phyloP scores from a whole-genome alignment of 2,113 vertebrate genomes.

The Colinus virginianus region DNA sequence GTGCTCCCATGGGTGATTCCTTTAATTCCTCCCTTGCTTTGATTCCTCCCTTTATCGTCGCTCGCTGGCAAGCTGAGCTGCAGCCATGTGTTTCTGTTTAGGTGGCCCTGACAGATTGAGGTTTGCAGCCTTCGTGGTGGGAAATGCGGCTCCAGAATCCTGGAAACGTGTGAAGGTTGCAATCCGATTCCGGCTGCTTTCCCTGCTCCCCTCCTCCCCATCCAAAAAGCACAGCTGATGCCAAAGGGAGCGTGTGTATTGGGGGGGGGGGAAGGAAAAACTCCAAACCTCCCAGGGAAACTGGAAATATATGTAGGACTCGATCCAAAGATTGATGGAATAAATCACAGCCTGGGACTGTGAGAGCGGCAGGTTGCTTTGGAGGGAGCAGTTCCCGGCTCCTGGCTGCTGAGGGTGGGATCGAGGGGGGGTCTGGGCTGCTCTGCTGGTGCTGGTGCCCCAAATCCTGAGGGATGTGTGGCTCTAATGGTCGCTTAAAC shows the following conservation, averaged over 20 bases:
- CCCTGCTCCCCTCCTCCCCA: not conserved
- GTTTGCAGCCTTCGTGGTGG: constrained; percentile 33
- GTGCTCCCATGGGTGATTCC: not conserved
- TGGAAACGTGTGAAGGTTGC: not conserved
- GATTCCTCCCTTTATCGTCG: not conserved
- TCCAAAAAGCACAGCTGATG: constrained; percentile 16
- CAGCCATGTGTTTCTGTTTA: constrained; percentile 36
- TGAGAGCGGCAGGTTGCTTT: not conserved
- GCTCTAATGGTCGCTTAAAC: accelerated
- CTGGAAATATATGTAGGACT: constrained; percentile 9
- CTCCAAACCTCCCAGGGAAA: not conserved
- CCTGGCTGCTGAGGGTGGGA: not conserved
- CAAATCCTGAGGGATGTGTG: accelerated
- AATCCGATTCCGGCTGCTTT: not conserved
- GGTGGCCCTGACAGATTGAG: constrained; percentile 16
- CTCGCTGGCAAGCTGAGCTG: not conserved
- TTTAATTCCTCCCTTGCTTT: not conserved
- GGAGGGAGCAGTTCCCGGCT: not conserved
- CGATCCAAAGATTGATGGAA: not conserved
- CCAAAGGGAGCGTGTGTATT: not conserved
- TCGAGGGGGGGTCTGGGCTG: not conserved
- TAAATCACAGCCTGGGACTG: not conserved
- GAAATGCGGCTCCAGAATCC: constrained; percentile 1
- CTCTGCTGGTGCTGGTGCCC: not conserved
- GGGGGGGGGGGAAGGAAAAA: not conserved